A percentile compares a stretch with the other conserved stretches of the same genome.
Evolutionary conservation across 2,888 invertebrate species (phyloP).

Genomic region (Tipula confusa): DNA sequence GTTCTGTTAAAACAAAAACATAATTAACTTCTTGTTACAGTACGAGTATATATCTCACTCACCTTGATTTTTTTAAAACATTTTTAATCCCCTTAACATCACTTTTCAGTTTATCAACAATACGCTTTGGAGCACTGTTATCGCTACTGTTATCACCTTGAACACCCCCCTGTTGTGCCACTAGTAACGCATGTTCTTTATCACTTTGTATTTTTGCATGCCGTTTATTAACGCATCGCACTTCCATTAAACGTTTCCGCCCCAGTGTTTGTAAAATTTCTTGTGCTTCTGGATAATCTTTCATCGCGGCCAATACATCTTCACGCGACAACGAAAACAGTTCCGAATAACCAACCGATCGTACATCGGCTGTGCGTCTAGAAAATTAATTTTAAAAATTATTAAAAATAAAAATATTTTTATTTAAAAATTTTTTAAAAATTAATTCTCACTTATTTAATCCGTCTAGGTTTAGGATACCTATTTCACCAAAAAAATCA

Average conservation of each 20-base stretch:
- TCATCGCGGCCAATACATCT: constrained; percentile 91
- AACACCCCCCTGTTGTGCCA: not conserved
- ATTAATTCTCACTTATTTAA: constrained; percentile 71
- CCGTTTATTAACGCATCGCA: constrained; percentile 57
- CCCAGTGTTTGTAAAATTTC: constrained; percentile 88
- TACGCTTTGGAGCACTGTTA: constrained; percentile 65
- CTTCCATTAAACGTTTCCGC: constrained; percentile 80
- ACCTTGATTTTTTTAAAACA: constrained; percentile 56
- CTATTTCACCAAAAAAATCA: constrained; percentile 97
- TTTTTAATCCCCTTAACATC: constrained; percentile 72
- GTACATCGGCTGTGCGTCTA: constrained; percentile 92
- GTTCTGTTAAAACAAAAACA: constrained; percentile 36
- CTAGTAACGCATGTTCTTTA: constrained; percentile 38
- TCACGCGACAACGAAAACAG: constrained; percentile 89
- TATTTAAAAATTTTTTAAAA: constrained; percentile 9
- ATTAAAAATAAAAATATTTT: not conserved
- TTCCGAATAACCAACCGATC: constrained; percentile 94
- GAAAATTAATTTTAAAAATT: constrained; percentile 31
- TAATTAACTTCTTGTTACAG: not conserved
- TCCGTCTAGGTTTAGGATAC: constrained; percentile 91
- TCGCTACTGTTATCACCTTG: constrained; percentile 51
- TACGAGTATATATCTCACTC: constrained; percentile 42
- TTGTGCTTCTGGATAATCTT: constrained; percentile 95
- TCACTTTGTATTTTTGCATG: constrained; percentile 47
- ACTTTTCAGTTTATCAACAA: constrained; percentile 77